These are phyloP conservation scores for Pantherophis vulpinus DNA, from an alignment of 2,797 vertebrate species.

Conservation along the genomic window DNA sequence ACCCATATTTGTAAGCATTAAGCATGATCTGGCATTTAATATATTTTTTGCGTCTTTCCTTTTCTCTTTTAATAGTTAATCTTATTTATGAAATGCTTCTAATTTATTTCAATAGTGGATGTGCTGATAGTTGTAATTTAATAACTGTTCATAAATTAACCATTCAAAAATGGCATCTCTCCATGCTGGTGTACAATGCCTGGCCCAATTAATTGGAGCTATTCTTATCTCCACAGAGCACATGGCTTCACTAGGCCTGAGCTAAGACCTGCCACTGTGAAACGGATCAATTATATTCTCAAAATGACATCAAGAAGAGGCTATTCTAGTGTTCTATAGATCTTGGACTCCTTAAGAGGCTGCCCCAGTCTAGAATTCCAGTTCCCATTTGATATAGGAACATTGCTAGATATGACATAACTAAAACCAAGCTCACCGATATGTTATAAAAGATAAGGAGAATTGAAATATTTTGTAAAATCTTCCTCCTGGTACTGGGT, in stretches of 20 bases:
- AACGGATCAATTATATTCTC: neutral
- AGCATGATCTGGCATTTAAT: neutral
- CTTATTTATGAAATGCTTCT: neutral
- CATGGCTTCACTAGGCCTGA: neutral
- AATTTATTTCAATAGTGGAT: neutral
- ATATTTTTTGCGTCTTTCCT: neutral
- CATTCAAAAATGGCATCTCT: neutral
- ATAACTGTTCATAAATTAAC: neutral
- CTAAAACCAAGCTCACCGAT: slow-evolving; percentile 68
- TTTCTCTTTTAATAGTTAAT: neutral
- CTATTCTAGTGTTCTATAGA: neutral
- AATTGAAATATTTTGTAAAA: slow-evolving; percentile 76
- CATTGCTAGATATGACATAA: neutral
- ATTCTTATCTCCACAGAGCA: neutral
- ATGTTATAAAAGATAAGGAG: slow-evolving; percentile 78
- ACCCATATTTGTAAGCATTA: neutral
- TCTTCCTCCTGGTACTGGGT: slow-evolving; percentile 67
- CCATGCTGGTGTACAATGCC: neutral
- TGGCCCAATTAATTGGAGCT: neutral
- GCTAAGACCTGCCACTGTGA: neutral
- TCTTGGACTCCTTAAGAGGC: neutral
- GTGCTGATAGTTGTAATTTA: neutral
- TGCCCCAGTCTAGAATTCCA: neutral
- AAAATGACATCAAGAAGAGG: neutral
- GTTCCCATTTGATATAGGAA: neutral